Base-by-base conservation (phyloP, 1,140 invertebrate genomes). In the Zaprionus davidi region DNA sequence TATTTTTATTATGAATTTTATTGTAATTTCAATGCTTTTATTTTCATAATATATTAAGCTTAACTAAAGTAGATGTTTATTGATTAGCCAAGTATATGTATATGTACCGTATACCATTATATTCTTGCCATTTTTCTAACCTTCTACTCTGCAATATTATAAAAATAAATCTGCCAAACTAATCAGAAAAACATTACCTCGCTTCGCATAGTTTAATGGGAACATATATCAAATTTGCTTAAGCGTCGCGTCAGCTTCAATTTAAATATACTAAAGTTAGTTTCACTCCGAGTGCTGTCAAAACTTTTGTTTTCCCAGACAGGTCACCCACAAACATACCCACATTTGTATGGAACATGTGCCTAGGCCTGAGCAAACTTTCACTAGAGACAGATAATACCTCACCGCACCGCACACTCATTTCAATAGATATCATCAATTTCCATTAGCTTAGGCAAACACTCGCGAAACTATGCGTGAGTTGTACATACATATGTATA, bases 371-470 rank as follows among this genome's bases (percentile, higher is more conserved):
- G 13, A 31, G 38, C 15, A n/a, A 72, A 65, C 26, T 41, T 44
- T 76, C 49, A 24, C 34, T 64, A 41, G 20, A 5, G 5, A 13
- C 12, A 36, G 55, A 70, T 78, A 56, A 51, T 13, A 24, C 38
- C 38, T 36, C 36, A 56, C 15, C 22, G 51, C 36, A 49, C 36
- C 46, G 20, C 53, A 57, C 36, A 31, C 38, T 66, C 53, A 66
- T 66, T 66, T 67, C 55, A 46, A 67, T 67, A 67, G 65, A 41
- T 44, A 53, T 49, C 76, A 82, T 82, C 79, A 79, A 82, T 82
- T 79, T 58, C 70, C 63, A 83, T 82, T 82, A 82, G 63, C 60
- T 15, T 24, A 24, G 17, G 26, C 53, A 28, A n/a, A 56, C 53
- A 56, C 20, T 51, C 46, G 46, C 46, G 20, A 51, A 51, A 51